Base-by-base conservation (phyloP, 2,888 invertebrate genomes). In the Gastracanthus pulcherrimus region DNA sequence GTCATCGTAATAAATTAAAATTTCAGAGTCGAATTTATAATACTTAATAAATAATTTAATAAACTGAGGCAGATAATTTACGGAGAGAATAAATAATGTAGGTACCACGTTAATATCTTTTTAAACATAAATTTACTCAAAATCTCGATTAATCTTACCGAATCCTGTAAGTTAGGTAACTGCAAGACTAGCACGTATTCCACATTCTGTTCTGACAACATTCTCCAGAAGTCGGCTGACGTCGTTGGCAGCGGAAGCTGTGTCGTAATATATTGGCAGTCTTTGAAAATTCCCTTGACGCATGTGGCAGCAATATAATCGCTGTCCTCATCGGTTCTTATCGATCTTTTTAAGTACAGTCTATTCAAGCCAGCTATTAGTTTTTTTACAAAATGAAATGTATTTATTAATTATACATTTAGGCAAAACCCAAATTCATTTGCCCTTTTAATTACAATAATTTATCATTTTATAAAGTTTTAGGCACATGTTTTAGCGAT, bases 231-330 rank as follows among this genome's bases (percentile, higher is more conserved):
- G 86, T 93, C 92, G 6, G 87, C 88, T 2, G 92, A 74, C 2
- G 93, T 93, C n/a, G 89, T 87, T 0, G 90, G 90, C 83, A 93
- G 76, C 0, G 93, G 93, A 55, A 92, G 89, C 83, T 93, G 92
- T 0, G 93, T 92, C 0, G 91, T 92, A 7, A 93, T 89, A 76
- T 90, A 93, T 79, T 91, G 90, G 13, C 66, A 41, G 76, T 90
- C 41, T 89, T 88, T 84, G 89, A 89, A 80, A 88, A 87, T 45
- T 86, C 87, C 76, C 89, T 91, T 92, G 3, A 93, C 92, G 80
- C 86, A 87, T 9, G 92, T 90, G 0, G 92, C 93, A 67, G 92
- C 92, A 29, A 93, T 92, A 83, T 93, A 93, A 67, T 91, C 90
- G 26, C 92, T 92, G 41, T 89, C 85, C 48, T 87, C 89, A 69